Evolutionary conservation across 2,888 invertebrate genomes (phyloP).

Genomic region (Salticus scenicus): DNA sequence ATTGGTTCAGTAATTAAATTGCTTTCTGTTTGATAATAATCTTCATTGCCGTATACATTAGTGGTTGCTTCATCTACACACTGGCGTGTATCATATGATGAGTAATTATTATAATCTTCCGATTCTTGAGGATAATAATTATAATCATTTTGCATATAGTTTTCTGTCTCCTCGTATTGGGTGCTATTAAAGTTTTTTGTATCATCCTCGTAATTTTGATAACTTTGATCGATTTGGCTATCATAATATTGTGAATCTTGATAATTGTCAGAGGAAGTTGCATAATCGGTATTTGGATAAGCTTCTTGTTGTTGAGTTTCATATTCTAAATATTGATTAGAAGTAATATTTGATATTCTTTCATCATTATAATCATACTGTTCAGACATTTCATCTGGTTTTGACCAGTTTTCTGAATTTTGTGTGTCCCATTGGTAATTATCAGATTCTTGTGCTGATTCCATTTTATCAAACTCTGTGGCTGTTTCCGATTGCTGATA

Average conservation of each 20-base stretch:
- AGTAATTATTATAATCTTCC: slow-evolving; percentile 12
- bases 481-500: slow-evolving; percentile 21
- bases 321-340: slow-evolving; percentile 33
- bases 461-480: not conserved
- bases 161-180: slow-evolving; percentile 3
- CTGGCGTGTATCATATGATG: not conserved
- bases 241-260: slow-evolving; percentile 39
- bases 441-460: not conserved
- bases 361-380: slow-evolving; percentile 34
- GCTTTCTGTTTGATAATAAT: not conserved
- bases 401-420: slow-evolving; percentile 24
- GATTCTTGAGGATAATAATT: slow-evolving; percentile 6
- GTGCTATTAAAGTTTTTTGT: not conserved
- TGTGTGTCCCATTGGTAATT: slow-evolving; percentile 35
- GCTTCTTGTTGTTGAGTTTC: not conserved
- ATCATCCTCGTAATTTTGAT: slow-evolving; percentile 4
- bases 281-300: slow-evolving; percentile 24
- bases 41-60: slow-evolving; percentile 19
- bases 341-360: not conserved
- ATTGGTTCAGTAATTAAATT: not conserved
- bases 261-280: not conserved
- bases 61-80: not conserved
- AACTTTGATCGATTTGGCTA: slow-evolving; percentile 19
- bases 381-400: not conserved
- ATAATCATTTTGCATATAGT: slow-evolving; percentile 10